These are phyloP conservation scores for Sebastolobus altivelis DNA, from an alignment of 2,797 vertebrate species.

Conservation along the genomic window DNA sequence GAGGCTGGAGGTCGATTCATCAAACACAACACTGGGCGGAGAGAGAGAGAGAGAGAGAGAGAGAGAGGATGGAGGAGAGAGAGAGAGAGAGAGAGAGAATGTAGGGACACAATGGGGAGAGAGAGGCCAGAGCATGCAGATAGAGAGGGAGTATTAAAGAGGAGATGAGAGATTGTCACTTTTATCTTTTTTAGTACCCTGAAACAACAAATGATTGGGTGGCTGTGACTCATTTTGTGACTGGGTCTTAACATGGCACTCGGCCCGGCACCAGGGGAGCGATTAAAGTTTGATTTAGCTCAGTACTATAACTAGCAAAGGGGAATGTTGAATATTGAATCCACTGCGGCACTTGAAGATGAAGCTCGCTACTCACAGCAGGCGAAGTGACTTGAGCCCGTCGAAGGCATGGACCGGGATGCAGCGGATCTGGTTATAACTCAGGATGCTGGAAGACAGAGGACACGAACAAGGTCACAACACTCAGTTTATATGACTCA, in stretches of 20 bases:
- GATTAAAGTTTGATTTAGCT: slow-evolving; percentile 75
- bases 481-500: neutral
- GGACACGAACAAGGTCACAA: slow-evolving; percentile 42
- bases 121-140: slow-evolving; percentile 2
- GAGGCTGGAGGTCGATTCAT: slow-evolving; percentile 81
- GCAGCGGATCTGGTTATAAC: slow-evolving; percentile 97
- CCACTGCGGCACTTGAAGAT: slow-evolving; percentile 54
- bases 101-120: slow-evolving; percentile 25
- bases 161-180: slow-evolving; percentile 62
- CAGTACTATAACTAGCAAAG: slow-evolving; percentile 47
- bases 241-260: slow-evolving; percentile 51
- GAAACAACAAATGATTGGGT: slow-evolving; percentile 61
- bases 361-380: slow-evolving; percentile 90
- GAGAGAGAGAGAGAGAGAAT: slow-evolving; percentile 24
- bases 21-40: slow-evolving; percentile 74
- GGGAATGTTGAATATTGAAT: slow-evolving; percentile 62
- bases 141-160: slow-evolving; percentile 27
- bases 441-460: slow-evolving; percentile 90
- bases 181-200: slow-evolving; percentile 60
- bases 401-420: slow-evolving; percentile 93
- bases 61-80: neutral
- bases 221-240: slow-evolving; percentile 50
- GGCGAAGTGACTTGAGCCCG: slow-evolving; percentile 93
- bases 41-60: slow-evolving; percentile 34
- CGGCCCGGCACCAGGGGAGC: slow-evolving; percentile 45